Percentiles rank a stretch among this genome's conserved stretches.
Evolutionary conservation across 2,888 invertebrate genomes (phyloP).

Genomic region (Papilio gigon): DNA sequence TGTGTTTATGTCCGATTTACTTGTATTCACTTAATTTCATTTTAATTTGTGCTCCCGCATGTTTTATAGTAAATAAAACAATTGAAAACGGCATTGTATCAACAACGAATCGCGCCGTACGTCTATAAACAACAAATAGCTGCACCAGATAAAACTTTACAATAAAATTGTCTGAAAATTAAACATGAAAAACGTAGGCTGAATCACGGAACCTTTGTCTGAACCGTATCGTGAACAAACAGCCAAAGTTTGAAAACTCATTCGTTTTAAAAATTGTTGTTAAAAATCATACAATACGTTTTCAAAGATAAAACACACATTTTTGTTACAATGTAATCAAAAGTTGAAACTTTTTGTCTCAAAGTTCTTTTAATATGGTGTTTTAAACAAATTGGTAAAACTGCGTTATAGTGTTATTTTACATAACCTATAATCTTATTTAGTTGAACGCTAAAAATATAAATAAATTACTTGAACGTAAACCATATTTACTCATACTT

Average conservation of each 20-base stretch:
- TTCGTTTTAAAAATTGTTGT: constrained; percentile 1
- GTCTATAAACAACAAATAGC: constrained; percentile 18
- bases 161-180: constrained; percentile 24
- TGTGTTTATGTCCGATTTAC: too few species aligned
- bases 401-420: neutral
- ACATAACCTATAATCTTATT: neutral
- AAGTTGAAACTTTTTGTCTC: neutral
- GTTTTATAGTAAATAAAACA: constrained; percentile 10
- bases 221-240: neutral
- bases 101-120: constrained; percentile 4
- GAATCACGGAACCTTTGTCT: constrained; percentile 10
- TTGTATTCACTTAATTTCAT: neutral
- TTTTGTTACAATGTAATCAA: too few species aligned
- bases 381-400: too few species aligned
- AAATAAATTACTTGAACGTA: too few species aligned
- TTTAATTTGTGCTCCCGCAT: neutral
- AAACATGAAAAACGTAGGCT: constrained; percentile 15
- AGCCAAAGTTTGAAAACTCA: constrained; percentile 3
- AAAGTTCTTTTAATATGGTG: neutral
- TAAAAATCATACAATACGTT: neutral
- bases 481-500: too few species aligned
- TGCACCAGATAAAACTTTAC: constrained; percentile 9
- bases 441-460: neutral
- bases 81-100: neutral
- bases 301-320: neutral